A percentile compares a stretch with the other conserved stretches of the same genome.
Conservation (phyloP, 35 echinoderm and acorn worm genomes). For the Lytechinus variegatus region DNA sequence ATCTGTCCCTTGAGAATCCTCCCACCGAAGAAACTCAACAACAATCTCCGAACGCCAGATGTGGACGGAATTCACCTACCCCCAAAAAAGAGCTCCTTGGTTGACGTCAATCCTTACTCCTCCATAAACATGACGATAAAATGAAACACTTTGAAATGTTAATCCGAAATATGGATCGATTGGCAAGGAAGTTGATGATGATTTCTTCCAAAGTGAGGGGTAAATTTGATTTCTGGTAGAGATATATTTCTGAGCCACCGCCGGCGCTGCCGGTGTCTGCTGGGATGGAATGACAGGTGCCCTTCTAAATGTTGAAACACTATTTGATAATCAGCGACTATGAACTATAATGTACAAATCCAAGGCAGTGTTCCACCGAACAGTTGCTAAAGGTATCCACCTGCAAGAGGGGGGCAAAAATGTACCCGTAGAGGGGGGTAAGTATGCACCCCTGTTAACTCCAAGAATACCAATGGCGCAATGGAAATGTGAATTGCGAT, state of each 20-base stretch:
- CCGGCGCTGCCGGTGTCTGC: too few species aligned
- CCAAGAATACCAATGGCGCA: not conserved
- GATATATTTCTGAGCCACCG: not conserved
- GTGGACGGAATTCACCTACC: not conserved
- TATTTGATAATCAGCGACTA: not conserved
- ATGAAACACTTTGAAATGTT: too few species aligned
- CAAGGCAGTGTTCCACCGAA: not conserved
- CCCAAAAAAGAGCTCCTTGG: not conserved
- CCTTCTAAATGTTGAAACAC: not conserved
- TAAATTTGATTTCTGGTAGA: not conserved
- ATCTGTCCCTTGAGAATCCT: not conserved
- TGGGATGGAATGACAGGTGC: too few species aligned
- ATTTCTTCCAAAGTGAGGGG: not conserved
- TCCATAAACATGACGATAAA: not conserved
- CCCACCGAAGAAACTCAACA: not conserved
- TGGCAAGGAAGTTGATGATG: not conserved
- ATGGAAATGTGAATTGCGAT: not conserved
- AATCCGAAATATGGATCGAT: not conserved
- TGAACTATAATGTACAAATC: not conserved
- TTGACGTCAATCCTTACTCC: not conserved
- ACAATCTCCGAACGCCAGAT: not conserved
- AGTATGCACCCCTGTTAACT: not conserved
- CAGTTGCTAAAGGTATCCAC: not conserved
- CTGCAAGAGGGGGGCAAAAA: not conserved
- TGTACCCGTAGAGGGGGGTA: not conserved